Conservation (phyloP, 2,113 vertebrate genomes). For the Gambusia holbrooki region DNA sequence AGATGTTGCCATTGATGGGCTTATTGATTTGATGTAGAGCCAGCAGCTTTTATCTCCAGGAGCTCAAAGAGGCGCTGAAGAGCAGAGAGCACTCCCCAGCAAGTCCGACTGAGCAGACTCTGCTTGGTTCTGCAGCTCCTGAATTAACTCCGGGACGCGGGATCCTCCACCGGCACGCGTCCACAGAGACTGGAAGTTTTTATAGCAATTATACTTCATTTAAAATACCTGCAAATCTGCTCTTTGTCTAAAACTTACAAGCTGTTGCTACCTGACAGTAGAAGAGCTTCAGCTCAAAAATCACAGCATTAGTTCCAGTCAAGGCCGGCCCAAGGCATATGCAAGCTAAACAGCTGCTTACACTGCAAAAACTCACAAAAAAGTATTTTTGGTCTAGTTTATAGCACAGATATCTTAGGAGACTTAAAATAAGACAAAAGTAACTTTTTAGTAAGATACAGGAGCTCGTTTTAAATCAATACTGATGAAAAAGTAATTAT, state of each 20-base stretch:
- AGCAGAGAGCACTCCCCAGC: constrained; percentile 43
- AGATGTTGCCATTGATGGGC: constrained; percentile 80
- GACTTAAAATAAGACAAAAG: too few relatives aligned
- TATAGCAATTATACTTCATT: neutral
- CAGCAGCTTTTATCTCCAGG: constrained; percentile 79
- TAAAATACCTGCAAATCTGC: neutral
- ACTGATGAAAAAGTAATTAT: too few relatives aligned
- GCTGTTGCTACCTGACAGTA: neutral
- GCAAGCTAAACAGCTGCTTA: too few relatives aligned
- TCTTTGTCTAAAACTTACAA: neutral
- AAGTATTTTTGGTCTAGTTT: too few relatives aligned
- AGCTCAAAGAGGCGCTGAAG: constrained; percentile 68
- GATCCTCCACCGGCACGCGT: neutral
- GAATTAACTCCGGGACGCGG: constrained; percentile 4
- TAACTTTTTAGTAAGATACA: too few relatives aligned
- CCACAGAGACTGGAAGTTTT: constrained; percentile 5
- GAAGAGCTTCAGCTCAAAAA: neutral
- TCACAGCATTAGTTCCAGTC: neutral
- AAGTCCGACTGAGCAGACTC: constrained; percentile 19
- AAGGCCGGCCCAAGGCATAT: too few relatives aligned
- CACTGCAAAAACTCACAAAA: too few relatives aligned
- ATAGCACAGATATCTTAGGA: too few relatives aligned
- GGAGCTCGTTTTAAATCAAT: too few relatives aligned
- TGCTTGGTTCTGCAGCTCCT: neutral
- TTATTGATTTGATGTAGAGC: constrained; percentile 81